Evolutionary conservation across 2,113 vertebrate species (phyloP).

Genomic region (Zosterops hypoxanthus): DNA sequence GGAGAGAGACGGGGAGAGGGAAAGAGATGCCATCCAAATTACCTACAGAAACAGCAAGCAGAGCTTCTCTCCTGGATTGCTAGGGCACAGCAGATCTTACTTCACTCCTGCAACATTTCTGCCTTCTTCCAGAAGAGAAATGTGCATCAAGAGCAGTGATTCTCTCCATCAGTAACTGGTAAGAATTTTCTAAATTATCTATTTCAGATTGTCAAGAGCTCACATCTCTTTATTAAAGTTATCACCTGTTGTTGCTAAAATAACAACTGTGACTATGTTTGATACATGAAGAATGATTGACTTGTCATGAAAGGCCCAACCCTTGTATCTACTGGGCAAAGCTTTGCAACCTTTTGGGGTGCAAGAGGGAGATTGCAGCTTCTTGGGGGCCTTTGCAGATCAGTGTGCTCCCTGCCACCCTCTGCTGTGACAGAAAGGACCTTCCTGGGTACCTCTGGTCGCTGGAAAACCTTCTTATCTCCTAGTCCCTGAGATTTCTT

Average conservation of each 20-base stretch:
- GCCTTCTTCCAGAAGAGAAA: not conserved
- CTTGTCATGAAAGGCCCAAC: not conserved
- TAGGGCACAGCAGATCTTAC: not conserved
- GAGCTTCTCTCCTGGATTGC: not conserved
- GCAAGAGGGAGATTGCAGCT: not conserved
- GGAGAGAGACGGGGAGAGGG: not conserved
- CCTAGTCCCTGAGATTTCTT: not conserved
- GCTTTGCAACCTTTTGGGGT: not conserved
- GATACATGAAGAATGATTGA: not conserved
- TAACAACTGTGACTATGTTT: not conserved
- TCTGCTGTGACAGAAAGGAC: not conserved
- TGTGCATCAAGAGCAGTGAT: not conserved
- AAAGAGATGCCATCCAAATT: slow-evolving; percentile 7
- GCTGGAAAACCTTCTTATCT: not conserved
- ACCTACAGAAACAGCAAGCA: not conserved
- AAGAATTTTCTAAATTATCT: slow-evolving; percentile 30
- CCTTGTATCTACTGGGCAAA: not conserved
- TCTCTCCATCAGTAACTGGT: slow-evolving; percentile 14
- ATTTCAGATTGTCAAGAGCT: not conserved
- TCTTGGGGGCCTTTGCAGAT: not conserved
- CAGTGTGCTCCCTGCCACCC: not conserved
- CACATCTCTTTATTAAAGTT: not conserved
- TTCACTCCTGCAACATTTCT: not conserved
- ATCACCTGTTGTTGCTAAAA: not conserved
- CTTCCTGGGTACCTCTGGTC: not conserved